Evolutionary conservation across 2,888 invertebrate genomes (phyloP).

Genomic region (Dascillus cervinus): DNA sequence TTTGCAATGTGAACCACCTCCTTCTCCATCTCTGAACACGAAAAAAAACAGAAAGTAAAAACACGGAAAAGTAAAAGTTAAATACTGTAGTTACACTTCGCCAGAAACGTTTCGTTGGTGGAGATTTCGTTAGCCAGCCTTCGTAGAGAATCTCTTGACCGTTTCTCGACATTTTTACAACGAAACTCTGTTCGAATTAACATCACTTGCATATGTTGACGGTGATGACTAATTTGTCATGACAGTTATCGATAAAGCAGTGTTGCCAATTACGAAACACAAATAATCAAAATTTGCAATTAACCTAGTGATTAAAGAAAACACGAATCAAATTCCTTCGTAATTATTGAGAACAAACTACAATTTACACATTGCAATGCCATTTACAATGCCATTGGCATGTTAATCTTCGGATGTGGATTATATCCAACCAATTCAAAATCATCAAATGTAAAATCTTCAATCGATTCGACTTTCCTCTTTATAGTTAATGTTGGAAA

Average conservation of each 20-base stretch:
- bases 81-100: slow-evolving; percentile 70
- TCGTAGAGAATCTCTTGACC: slow-evolving; percentile 71
- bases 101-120: slow-evolving; percentile 86
- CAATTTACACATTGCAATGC: too few relatives aligned
- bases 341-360: too few relatives aligned
- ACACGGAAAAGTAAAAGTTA: slow-evolving; percentile 7
- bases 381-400: slow-evolving; percentile 85
- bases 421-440: slow-evolving; percentile 80
- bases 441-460: slow-evolving; percentile 80
- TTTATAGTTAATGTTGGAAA: slow-evolving; percentile 77
- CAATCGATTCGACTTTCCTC: slow-evolving; percentile 64
- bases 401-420: slow-evolving; percentile 81
- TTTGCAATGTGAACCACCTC: slow-evolving; percentile 88
- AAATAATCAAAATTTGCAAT: too few relatives aligned
- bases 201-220: background rate
- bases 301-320: too few relatives aligned
- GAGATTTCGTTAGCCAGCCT: slow-evolving; percentile 94
- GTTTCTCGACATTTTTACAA: slow-evolving; percentile 40
- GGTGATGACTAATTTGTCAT: slow-evolving; percentile 2
- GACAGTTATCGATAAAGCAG: slow-evolving; percentile 1
- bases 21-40: slow-evolving; percentile 83
- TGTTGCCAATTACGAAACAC: too few relatives aligned
- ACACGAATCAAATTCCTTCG: too few relatives aligned
- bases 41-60: background rate
- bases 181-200: background rate